A percentile compares a stretch with the other conserved stretches of the same genome.
Evolutionary conservation across 2,888 invertebrate species (phyloP).

Genomic region (Drosophila nr. fundita): DNA sequence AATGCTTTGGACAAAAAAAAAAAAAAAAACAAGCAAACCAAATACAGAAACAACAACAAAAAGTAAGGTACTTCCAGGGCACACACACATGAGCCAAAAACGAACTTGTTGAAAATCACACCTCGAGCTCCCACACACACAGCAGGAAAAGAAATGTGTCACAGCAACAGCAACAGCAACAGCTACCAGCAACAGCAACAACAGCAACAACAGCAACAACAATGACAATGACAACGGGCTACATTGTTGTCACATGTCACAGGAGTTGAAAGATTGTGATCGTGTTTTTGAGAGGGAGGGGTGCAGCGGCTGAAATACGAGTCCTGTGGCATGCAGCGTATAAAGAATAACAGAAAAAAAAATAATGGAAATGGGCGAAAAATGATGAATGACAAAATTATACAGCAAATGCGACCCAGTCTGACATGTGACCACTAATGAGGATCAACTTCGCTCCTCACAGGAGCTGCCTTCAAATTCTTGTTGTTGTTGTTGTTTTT

Average conservation of each 20-base stretch:
- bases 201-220: constrained; percentile 31
- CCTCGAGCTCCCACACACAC: constrained; percentile 48
- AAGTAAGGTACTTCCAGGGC: constrained; percentile 35
- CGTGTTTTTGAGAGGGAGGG: neutral
- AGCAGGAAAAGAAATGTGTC: constrained; percentile 63
- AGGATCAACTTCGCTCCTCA: constrained; percentile 68
- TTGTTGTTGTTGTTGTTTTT: constrained; percentile 25
- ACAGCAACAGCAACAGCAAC: constrained; percentile 65
- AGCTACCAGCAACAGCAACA: constrained; percentile 30
- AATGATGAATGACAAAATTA: constrained; percentile 81
- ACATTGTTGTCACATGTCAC: constrained; percentile 78
- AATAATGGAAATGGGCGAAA: constrained; percentile 72
- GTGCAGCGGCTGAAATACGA: constrained; percentile 63
- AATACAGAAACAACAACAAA: constrained; percentile 11
- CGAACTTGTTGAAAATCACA: constrained; percentile 75
- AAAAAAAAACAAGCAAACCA: neutral
- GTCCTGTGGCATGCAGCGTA: constrained; percentile 67
- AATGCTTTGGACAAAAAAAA: constrained; percentile 39
- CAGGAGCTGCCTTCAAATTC: constrained; percentile 32
- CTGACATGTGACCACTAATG: constrained; percentile 81
- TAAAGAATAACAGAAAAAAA: neutral
- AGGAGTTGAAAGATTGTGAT: constrained; percentile 45
- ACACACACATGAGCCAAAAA: constrained; percentile 46
- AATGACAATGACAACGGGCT: constrained; percentile 70
- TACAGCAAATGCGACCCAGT: constrained; percentile 74